Evolutionary conservation across 2,888 invertebrate genomes (phyloP).

Genomic region (Cephonodes hylas): DNA sequence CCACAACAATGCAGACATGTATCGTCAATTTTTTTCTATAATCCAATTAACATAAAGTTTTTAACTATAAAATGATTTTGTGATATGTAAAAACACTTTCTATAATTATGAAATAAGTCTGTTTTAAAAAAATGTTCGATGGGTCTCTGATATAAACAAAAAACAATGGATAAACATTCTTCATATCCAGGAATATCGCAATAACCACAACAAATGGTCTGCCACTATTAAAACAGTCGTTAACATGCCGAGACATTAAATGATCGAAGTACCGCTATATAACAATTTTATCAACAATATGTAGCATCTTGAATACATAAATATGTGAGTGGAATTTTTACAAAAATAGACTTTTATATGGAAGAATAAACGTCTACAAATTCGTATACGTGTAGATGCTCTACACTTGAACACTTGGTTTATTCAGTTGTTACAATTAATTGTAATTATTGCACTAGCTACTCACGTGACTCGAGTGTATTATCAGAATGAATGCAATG

Average conservation of each 20-base stretch:
- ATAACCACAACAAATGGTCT: background rate
- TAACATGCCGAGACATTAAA: background rate
- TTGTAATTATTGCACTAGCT: background rate
- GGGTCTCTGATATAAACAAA: no score
- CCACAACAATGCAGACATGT: no score
- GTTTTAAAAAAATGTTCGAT: no score
- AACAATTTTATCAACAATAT: background rate
- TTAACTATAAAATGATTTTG: no score
- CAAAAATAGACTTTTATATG: background rate
- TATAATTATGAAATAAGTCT: no score
- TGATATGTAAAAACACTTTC: no score
- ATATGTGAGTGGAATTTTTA: background rate
- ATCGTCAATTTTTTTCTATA: no score
- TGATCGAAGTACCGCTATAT: background rate
- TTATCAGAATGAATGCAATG: background rate
- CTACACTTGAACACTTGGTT: constrained; percentile 19
- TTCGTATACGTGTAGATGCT: constrained; percentile 16
- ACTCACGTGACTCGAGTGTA: constrained; percentile 12
- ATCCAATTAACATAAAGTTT: no score
- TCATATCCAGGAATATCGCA: background rate
- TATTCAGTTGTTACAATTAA: constrained; percentile 13
- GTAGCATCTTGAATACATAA: background rate
- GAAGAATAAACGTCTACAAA: constrained; percentile 18
- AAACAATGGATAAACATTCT: no score
- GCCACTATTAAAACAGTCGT: background rate